phyloP scores from a whole-genome alignment of 2,113 vertebrate species.

The Eulemur macaco region DNA sequence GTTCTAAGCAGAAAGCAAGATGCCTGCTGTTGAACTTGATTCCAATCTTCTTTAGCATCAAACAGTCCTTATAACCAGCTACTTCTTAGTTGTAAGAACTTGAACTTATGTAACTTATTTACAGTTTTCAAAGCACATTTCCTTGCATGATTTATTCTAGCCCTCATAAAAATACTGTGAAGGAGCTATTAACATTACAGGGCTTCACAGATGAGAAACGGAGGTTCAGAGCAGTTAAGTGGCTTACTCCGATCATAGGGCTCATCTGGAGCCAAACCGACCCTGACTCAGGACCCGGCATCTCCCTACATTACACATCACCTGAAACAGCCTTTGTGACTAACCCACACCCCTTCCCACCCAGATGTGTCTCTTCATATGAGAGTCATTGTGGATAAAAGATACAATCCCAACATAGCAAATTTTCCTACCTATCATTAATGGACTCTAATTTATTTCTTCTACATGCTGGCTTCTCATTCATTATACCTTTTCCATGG shows the following conservation, averaged over 20 bases:
- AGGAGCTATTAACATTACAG: background rate
- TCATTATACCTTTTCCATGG: background rate
- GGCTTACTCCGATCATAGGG: background rate
- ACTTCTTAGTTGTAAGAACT: background rate
- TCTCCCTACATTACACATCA: background rate
- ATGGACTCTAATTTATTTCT: background rate
- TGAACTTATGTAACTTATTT: conserved; percentile 22
- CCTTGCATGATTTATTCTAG: background rate
- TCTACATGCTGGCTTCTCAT: background rate
- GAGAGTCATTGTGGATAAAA: background rate
- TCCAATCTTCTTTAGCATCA: background rate
- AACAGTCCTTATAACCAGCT: background rate
- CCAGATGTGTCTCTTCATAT: rapidly evolving
- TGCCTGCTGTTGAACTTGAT: background rate
- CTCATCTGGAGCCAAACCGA: background rate
- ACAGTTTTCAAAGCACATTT: conserved; percentile 50
- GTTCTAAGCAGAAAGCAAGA: background rate
- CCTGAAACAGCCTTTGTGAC: background rate
- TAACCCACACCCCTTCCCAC: background rate
- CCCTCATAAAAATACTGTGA: conserved; percentile 9
- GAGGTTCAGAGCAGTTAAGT: conserved; percentile 9
- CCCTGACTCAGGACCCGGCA: too few relatives aligned
- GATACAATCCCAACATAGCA: background rate
- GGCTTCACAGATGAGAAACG: background rate
- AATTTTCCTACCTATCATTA: background rate